Percentiles rank a stretch among this genome's conserved stretches.
Conservation (phyloP, 2,888 invertebrate genomes). For the Parochlus steinenii region DNA sequence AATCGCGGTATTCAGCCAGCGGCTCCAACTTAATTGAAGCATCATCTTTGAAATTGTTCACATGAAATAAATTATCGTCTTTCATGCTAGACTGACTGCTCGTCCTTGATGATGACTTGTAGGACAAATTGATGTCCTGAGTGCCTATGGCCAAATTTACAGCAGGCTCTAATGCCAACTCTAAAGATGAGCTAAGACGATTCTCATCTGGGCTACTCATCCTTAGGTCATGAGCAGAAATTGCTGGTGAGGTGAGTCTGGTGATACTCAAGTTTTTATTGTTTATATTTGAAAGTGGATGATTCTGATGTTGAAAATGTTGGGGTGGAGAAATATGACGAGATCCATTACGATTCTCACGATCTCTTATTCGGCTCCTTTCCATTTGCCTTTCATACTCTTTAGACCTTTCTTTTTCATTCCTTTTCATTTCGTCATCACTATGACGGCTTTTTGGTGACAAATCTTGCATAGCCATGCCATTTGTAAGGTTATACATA, state of each 20-base stretch:
- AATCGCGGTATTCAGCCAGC: conserved; percentile 40
- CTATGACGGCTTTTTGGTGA: conserved; percentile 8
- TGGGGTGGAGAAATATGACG: conserved; percentile 30
- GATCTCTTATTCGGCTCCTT: no score
- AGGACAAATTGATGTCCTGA: conserved; percentile 43
- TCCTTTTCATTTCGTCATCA: conserved; percentile 7
- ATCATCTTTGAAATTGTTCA: conserved; percentile 35
- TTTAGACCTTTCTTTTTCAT: conserved; percentile 10
- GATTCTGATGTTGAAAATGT: conserved; percentile 25
- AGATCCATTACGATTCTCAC: conserved; percentile 33
- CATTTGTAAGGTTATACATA: no score
- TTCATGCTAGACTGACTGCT: conserved; percentile 9
- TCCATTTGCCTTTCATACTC: no score
- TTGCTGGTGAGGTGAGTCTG: conserved; percentile 34
- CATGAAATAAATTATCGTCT: conserved; percentile 43
- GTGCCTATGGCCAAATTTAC: conserved; percentile 33
- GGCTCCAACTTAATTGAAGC: conserved; percentile 57
- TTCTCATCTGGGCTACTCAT: conserved; percentile 41
- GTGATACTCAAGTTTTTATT: conserved; percentile 19
- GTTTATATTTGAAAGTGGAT: conserved; percentile 32
- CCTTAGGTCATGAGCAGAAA: conserved; percentile 46
- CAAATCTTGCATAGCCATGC: conserved; percentile 11
- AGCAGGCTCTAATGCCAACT: conserved; percentile 46
- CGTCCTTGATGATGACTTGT: conserved; percentile 37
- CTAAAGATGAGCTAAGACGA: conserved; percentile 43